phyloP scores from a whole-genome alignment of 2,888 invertebrate species.

The Idaea dimidiata region DNA sequence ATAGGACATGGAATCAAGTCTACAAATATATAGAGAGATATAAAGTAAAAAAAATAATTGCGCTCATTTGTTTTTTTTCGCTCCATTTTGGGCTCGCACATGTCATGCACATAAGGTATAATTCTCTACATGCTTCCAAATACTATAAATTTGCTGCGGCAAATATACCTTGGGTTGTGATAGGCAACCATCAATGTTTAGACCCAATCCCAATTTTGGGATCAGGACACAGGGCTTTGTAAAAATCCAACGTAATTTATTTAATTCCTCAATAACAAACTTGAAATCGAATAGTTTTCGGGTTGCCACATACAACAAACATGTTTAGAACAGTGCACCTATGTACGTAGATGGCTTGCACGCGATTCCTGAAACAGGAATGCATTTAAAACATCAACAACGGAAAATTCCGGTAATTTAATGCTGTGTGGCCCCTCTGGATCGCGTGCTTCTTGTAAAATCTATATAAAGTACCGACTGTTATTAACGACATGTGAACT shows the following conservation, averaged over 20 bases:
- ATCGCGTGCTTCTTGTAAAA: conserved; percentile 61
- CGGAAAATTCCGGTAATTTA: conserved; percentile 72
- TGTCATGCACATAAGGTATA: too few relatives aligned
- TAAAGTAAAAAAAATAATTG: too few relatives aligned
- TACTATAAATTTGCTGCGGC: too few relatives aligned
- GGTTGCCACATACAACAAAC: conserved; percentile 19
- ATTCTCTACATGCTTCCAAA: too few relatives aligned
- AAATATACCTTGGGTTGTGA: too few relatives aligned
- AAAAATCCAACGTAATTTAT: conserved; percentile 1
- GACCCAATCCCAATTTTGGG: too few relatives aligned
- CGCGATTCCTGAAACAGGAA: conserved; percentile 68
- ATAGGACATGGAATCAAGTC: too few relatives aligned
- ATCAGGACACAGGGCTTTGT: too few relatives aligned
- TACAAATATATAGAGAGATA: too few relatives aligned
- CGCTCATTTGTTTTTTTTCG: too few relatives aligned
- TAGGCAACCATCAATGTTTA: too few relatives aligned
- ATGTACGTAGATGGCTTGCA: conserved; percentile 40
- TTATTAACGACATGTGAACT: conserved; percentile 25
- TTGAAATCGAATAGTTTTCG: background rate
- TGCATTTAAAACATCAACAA: conserved; percentile 68
- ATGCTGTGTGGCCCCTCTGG: conserved; percentile 53
- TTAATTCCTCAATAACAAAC: background rate
- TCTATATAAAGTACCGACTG: conserved; percentile 42
- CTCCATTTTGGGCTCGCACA: too few relatives aligned
- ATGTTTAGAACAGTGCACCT: conserved; percentile 38